Base-by-base conservation (phyloP, 2,888 invertebrate species). In the Coleophora flavipennella region DNA sequence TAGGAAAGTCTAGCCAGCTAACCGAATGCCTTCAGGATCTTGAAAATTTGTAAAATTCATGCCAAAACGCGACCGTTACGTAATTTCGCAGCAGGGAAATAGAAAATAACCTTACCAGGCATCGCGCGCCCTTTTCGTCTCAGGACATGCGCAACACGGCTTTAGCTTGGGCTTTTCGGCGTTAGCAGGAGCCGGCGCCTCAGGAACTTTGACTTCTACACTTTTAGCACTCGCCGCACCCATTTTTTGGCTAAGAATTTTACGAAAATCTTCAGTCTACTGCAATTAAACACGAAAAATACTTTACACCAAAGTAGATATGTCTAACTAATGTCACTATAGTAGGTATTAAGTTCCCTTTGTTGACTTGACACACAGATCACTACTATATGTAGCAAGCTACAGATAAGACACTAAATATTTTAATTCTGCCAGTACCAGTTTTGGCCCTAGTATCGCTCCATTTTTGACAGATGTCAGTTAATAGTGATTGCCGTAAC, bases 81-180 rank as follows among this genome's bases (percentile, higher is more conserved):
- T 85, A 57, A 89, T 56, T 55, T 20, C 20, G 20, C 20, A 3
- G 20, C 20, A 54, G 50, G 47, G 46, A 41, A 46, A 43, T 45
- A 48, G 46, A 41, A 39, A 48, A 48, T 45, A 78, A 75, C 74
- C 80, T 87, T 87, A 97, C 97, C 98, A 98, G 49, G 91, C 90
- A 85, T 98, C 98, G 60, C 98, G 86, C 27, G 81, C 91, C 76
- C 89, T 90, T 75, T 96, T 97, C 0, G 97, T 98, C 81, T 98
- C 97, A 0, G 97, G 97, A 74, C 98, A 98, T 3, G 97, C 97
- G 86, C 98, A 98, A 63, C 98, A 98, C 3, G 97, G 93, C 68
- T 97, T 98, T 46, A 95, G 80, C 66, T 95, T 95, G 35, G 92
- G 91, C 56, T 92, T 91, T 35, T 87, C 87, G 8, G 80, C 75